Evolutionary conservation across 2,797 vertebrate genomes (phyloP), one percentile per base, ranked within the genome.

Genomic region (Lindbergichthys nudifrons): DNA sequence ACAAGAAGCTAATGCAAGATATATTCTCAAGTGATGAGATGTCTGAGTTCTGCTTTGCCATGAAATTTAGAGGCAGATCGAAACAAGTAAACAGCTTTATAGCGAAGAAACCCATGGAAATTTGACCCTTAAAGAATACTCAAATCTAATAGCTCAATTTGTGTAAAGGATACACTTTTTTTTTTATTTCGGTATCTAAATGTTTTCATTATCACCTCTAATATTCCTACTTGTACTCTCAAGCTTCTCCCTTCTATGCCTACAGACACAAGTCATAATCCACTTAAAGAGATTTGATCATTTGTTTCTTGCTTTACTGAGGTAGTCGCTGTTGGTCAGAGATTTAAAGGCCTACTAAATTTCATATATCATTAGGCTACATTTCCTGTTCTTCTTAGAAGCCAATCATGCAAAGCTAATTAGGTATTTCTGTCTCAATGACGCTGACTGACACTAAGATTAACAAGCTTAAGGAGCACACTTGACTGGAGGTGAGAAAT

Each of bases 371-470:
- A 88, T 94, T 89, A 92, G 83, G 70, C 71, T 86, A 80, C 69
- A 86, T 87, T 91, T 90, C 87, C 87, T 83, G 39, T 75, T 78
- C 61, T 86, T 82, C 78, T 89, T 87, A 74, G 84, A 70, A 88
- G 89, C 89, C 90, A 92, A 84, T 90, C 91, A 95, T 74, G 79
- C 80, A 89, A 70, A 70, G 52, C 83, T 92, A 95, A 96, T 92
- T 89, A 91, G 81, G 81, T 80, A 84, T 85, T 93, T 78, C 41
- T 85, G 86, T 91, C 84, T 89, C 85, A 62, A 73, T 80, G 83
- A 80, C 52, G 46, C 65, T 87, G 92, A 93, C 82, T 89, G 91
- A 93, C 93, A 92, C 71, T 32, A 89, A 94, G 92, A 95, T 94
- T 90, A 93, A 94, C 80, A 84, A 84, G 89, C 81, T 91, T 89